These are phyloP conservation scores for Mus pahari DNA, from an alignment of 2,113 vertebrate species.

Conservation along the genomic window DNA sequence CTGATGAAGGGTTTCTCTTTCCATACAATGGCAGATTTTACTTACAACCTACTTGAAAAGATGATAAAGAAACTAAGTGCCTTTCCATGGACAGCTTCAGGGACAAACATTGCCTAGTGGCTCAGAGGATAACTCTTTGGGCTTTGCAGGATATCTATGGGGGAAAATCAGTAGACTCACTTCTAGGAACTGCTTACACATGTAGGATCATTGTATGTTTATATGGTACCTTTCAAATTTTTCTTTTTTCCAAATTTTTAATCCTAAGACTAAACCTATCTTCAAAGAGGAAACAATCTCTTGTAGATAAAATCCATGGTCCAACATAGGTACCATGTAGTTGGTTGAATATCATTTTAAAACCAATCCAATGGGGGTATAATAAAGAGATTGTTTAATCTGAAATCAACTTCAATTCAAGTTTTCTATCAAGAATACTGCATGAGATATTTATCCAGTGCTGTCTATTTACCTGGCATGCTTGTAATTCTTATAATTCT, in stretches of 20 bases:
- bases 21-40: background rate
- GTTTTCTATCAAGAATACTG: conserved; percentile 9
- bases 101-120: background rate
- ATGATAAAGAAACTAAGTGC: background rate
- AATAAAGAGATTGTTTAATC: background rate
- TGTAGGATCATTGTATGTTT: conserved; percentile 29
- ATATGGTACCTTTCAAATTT: conserved; percentile 18
- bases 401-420: conserved; percentile 3
- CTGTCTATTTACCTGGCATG: background rate
- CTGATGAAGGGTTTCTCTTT: conserved; percentile 10
- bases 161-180: background rate
- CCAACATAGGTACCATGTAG: conserved; percentile 45
- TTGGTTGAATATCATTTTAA: background rate
- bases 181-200: conserved; percentile 38
- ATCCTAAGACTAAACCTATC: background rate
- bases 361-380: conserved; percentile 3
- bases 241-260: conserved; percentile 54
- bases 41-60: background rate
- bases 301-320: conserved; percentile 14
- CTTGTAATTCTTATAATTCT: conserved; percentile 15
- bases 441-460: background rate
- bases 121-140: background rate
- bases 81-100: background rate
- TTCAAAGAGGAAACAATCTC: background rate
- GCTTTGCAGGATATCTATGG: conserved; percentile 11